A percentile compares a stretch with the other conserved stretches of the same genome.
These are phyloP conservation scores for Triplophysa siluroides DNA, from an alignment of 2,113 vertebrate species.

Conservation along the genomic window DNA sequence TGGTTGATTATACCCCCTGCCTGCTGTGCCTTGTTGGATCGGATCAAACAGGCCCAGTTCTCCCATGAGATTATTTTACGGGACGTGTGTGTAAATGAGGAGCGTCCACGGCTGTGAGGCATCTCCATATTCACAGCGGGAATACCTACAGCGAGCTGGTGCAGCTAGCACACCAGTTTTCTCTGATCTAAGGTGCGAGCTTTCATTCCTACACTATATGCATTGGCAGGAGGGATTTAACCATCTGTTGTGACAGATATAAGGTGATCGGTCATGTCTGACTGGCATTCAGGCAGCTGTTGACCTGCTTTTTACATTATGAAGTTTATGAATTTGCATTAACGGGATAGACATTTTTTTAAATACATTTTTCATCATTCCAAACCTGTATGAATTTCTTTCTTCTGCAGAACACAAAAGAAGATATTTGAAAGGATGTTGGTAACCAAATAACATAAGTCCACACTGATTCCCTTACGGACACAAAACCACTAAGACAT, in stretches of 20 bases:
- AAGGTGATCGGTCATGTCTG: background rate
- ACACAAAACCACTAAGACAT: too few relatives aligned
- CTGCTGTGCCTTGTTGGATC: conserved; percentile 31
- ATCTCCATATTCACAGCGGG: conserved; percentile 27
- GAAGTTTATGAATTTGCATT: too few relatives aligned
- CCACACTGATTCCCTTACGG: too few relatives aligned
- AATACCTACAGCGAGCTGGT: conserved; percentile 3
- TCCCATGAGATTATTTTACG: conserved; percentile 34
- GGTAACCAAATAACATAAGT: too few relatives aligned
- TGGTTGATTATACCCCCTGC: conserved; percentile 25
- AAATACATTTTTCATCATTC: too few relatives aligned
- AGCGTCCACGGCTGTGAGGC: background rate
- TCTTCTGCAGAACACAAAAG: too few relatives aligned
- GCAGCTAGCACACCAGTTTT: background rate
- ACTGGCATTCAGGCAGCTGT: background rate
- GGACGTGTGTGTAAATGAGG: conserved; percentile 31
- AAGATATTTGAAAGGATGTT: too few relatives aligned
- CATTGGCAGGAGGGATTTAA: background rate
- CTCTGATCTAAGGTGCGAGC: background rate
- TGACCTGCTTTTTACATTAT: too few relatives aligned
- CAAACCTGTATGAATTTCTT: too few relatives aligned
- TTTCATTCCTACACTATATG: background rate
- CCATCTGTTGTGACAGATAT: conserved; percentile 5
- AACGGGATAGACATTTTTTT: too few relatives aligned
- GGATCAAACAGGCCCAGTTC: conserved; percentile 28